A percentile compares a stretch with the other conserved stretches of the same genome.
Evolutionary conservation across 2,797 vertebrate genomes (phyloP).

Genomic region (Sphenopsis melanotis): DNA sequence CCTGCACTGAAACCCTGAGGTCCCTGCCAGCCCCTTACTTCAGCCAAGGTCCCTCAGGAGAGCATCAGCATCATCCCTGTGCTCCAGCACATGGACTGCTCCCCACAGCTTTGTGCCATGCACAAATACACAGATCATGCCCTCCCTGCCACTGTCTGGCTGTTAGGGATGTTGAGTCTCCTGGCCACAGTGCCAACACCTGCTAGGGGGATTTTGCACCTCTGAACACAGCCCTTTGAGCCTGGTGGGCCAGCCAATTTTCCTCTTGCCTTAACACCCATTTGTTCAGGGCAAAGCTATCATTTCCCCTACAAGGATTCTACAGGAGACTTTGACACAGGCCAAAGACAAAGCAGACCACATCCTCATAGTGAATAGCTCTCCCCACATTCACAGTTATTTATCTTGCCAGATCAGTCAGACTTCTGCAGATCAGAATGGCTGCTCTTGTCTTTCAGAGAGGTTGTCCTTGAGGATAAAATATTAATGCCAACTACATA

Average conservation of each 20-base stretch:
- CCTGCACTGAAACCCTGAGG: neutral
- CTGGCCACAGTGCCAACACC: neutral
- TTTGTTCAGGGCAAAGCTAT: neutral
- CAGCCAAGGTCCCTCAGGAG: neutral
- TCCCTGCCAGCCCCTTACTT: neutral
- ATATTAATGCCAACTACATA: neutral
- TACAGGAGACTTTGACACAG: neutral
- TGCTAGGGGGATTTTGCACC: no score
- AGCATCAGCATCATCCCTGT: neutral
- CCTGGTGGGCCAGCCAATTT: neutral
- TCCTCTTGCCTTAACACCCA: neutral
- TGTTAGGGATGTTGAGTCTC: neutral
- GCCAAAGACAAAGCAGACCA: neutral
- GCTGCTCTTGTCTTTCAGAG: neutral
- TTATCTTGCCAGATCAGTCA: neutral
- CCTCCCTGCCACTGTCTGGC: rapidly evolving
- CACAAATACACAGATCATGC: neutral
- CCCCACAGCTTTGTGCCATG: neutral
- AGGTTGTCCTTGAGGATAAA: neutral
- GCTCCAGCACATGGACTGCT: neutral
- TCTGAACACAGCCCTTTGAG: no score
- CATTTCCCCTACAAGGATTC: neutral
- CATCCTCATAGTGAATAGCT: neutral
- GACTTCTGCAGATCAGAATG: neutral
- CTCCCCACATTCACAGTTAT: neutral